A percentile compares a stretch with the other conserved stretches of the same genome.
phyloP scores from a whole-genome alignment of 2,797 vertebrate species.

The Melanotaenia trifasciata region DNA sequence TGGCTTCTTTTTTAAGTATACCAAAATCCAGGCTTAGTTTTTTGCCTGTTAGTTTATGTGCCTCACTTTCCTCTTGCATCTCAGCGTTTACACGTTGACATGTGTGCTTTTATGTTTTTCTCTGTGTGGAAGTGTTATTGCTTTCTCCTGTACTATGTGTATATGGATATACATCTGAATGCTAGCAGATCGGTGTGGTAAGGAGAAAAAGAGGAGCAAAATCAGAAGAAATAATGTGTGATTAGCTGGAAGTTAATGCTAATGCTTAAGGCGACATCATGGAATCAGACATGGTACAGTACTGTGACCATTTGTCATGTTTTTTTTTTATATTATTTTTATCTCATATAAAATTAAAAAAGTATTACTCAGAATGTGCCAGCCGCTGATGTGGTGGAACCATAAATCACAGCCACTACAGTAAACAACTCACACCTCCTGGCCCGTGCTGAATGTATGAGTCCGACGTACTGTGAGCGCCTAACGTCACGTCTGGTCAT shows the following conservation, averaged over 20 bases:
- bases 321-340: slow-evolving; percentile 29
- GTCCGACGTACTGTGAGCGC: slow-evolving; percentile 67
- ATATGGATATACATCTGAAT: slow-evolving; percentile 62
- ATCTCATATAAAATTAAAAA: slow-evolving; percentile 31
- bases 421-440: slow-evolving; percentile 53
- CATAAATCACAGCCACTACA: slow-evolving; percentile 52
- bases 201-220: slow-evolving; percentile 29
- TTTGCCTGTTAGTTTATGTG: slow-evolving; percentile 77
- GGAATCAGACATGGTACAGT: slow-evolving; percentile 47
- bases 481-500: slow-evolving; percentile 43
- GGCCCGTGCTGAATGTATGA: slow-evolving; percentile 73
- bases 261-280: slow-evolving; percentile 36
- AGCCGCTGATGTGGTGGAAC: slow-evolving; percentile 48
- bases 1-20: slow-evolving; percentile 70
- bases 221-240: background rate
- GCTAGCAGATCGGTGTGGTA: slow-evolving; percentile 51
- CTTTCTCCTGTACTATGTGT: slow-evolving; percentile 62
- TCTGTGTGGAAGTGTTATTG: slow-evolving; percentile 58
- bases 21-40: slow-evolving; percentile 76
- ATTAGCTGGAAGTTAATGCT: slow-evolving; percentile 39
- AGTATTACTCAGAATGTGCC: slow-evolving; percentile 41
- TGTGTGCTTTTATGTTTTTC: slow-evolving; percentile 29
- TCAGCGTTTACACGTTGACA: slow-evolving; percentile 40
- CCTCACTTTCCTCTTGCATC: slow-evolving; percentile 75
- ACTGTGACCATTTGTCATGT: slow-evolving; percentile 68